Evolutionary conservation across 37 sponge, comb jelly and placozoan genomes (phyloP).

Genomic region (Corticium candelabrum): DNA sequence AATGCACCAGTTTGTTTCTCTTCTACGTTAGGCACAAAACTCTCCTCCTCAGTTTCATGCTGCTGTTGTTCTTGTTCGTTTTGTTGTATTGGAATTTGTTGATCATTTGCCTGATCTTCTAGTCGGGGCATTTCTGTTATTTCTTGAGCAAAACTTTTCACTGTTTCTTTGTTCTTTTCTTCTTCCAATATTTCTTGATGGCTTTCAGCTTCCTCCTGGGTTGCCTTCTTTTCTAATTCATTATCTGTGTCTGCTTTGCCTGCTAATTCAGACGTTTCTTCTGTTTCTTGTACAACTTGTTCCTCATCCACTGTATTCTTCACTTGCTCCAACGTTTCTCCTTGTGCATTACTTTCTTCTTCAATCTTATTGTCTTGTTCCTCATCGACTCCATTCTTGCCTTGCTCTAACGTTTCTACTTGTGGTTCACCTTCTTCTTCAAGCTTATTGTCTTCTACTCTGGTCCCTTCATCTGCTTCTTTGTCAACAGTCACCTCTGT

Average conservation of each 20-base stretch:
- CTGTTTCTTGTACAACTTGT: background rate
- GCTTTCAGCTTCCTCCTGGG: no score
- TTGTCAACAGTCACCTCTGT: background rate
- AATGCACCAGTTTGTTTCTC: no score
- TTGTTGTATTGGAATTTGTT: no score
- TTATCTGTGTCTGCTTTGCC: no score
- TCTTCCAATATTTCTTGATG: no score
- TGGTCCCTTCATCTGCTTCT: background rate
- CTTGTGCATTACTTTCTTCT: background rate
- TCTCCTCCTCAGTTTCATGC: background rate
- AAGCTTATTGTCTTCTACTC: background rate
- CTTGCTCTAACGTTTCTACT: background rate
- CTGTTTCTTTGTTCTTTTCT: no score
- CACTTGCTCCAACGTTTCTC: background rate
- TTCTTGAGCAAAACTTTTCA: no score
- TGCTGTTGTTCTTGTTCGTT: no score
- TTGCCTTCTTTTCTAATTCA: no score
- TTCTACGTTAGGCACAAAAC: background rate
- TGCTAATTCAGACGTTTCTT: no score
- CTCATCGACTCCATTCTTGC: background rate
- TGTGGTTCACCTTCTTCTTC: background rate
- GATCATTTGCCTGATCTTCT: no score
- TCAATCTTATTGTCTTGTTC: background rate
- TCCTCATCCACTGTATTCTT: background rate
- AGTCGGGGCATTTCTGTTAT: no score